These are phyloP conservation scores for Elmis aenea DNA, from an alignment of 2,888 invertebrate genomes.

Conservation along the genomic window DNA sequence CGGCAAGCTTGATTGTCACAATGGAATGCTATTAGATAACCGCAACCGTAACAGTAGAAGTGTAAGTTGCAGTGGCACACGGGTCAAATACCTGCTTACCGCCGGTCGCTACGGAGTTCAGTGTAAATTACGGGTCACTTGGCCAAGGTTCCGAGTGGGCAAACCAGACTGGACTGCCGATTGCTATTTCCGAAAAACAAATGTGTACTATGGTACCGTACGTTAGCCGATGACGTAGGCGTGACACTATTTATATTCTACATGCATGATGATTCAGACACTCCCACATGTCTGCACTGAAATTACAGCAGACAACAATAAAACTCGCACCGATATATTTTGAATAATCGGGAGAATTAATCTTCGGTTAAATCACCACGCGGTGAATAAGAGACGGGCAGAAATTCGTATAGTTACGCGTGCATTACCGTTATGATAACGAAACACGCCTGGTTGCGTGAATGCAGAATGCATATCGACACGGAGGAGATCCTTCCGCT, in stretches of 20 bases:
- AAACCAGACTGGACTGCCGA: slow-evolving; percentile 16
- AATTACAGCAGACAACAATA: too few relatives aligned
- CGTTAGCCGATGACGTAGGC: slow-evolving; percentile 9
- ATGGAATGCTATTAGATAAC: slow-evolving; percentile 29
- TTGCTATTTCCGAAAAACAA: slow-evolving; percentile 15
- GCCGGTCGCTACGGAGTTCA: slow-evolving; percentile 14
- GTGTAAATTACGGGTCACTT: slow-evolving; percentile 21
- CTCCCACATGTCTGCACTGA: slow-evolving; percentile 11
- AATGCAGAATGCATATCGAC: too few relatives aligned
- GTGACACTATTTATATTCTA: slow-evolving; percentile 14
- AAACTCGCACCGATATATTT: too few relatives aligned
- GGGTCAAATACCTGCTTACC: slow-evolving; percentile 23
- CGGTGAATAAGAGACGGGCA: too few relatives aligned
- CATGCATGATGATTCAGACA: slow-evolving; percentile 9
- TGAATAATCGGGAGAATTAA: too few relatives aligned
- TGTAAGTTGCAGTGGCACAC: slow-evolving; percentile 24
- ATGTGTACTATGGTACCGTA: slow-evolving; percentile 16
- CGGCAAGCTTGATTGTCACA: slow-evolving; percentile 23
- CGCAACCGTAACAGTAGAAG: slow-evolving; percentile 25
- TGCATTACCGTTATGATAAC: too few relatives aligned
- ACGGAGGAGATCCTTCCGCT: too few relatives aligned
- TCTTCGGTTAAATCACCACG: too few relatives aligned
- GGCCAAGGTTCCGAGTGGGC: slow-evolving; percentile 20
- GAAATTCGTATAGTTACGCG: too few relatives aligned
- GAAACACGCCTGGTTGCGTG: too few relatives aligned